Base-by-base conservation (phyloP, 1,140 invertebrate species). In the Archivesica marissinica region DNA sequence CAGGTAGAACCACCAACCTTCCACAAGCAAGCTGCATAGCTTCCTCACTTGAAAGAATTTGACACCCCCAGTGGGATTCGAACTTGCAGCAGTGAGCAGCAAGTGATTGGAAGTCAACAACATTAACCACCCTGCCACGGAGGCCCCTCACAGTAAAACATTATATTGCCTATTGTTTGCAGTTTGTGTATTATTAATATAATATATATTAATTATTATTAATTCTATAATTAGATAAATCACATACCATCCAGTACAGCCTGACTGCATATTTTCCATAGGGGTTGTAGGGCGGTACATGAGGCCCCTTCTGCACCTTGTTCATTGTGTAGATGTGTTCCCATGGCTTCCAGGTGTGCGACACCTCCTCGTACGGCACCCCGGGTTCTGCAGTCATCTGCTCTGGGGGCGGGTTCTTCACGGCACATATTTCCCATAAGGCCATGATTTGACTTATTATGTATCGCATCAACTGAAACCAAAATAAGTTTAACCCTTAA, bases 321-420 rank as follows among this genome's bases (percentile, higher is more conserved):
- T 90, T 93, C 47, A 94, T 87, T 54, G 94, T 88, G 74, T 94
- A 94, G 39, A 94, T 94, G 83, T 94, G 94, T 86, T 94, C 93
- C 94, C 94, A 94, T 25, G 93, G 93, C 66, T 89, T 88, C 94
- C 94, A 94, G 7, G 89, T 89, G 86, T 92, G 91, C n/a, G 64
- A 77, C 23, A 85, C 81, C 61, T 85, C 89, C 64, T 88, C 79
- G 25, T 85, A 80, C 33, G 85, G 87, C 54, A 82, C 61, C 30
- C 79, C 56, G 17, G 89, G 86, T n/a, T 92, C 90, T 28, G 77
- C 79, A 7, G 41, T 38, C 41, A 74, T 68, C 33, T 87, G 84
- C 11, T 86, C 80, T 0, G 85, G 47, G 11, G 88, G 86, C 15
- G 86, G 83, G 38, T 85, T 89, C 74, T 91, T 90, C 33, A 91